Percentiles rank a stretch among this genome's conserved stretches.
Evolutionary conservation across 1,140 invertebrate species (phyloP).

Genomic region (Semibalanus balanoides): DNA sequence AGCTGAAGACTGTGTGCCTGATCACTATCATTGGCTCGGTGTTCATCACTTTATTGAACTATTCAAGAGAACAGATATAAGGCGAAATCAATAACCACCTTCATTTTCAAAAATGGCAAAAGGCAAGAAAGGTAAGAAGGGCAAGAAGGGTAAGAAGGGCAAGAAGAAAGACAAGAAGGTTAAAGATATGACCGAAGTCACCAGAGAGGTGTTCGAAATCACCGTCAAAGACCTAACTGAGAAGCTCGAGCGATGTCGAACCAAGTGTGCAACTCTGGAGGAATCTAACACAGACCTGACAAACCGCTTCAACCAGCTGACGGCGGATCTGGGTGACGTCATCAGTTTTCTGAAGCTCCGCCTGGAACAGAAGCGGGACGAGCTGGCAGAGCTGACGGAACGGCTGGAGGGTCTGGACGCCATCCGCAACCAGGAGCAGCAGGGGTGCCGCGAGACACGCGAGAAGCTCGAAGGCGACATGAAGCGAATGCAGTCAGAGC

Average conservation of each 20-base stretch:
- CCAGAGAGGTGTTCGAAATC: not conserved
- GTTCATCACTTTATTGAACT: too few relatives aligned
- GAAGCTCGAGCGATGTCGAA: not conserved
- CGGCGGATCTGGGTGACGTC: not conserved
- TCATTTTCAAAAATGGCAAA: too few relatives aligned
- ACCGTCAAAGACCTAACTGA: not conserved
- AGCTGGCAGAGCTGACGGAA: slow-evolving; percentile 28
- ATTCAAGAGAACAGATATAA: not conserved
- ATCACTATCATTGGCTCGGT: too few relatives aligned
- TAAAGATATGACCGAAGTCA: slow-evolving; percentile 1
- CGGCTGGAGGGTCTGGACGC: slow-evolving; percentile 15
- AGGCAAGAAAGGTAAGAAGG: not conserved
- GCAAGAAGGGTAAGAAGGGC: not conserved
- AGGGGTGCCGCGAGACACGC: not conserved
- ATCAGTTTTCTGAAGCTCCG: slow-evolving; percentile 40
- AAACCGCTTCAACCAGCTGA: not conserved
- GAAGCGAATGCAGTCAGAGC: not conserved
- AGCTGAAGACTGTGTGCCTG: too few relatives aligned
- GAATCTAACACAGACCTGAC: not conserved
- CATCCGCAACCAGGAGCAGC: slow-evolving; percentile 8
- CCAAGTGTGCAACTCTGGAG: not conserved
- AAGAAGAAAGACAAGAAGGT: not conserved
- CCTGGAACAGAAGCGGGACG: slow-evolving; percentile 63
- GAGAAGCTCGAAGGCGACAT: not conserved
- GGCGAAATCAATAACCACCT: not conserved